Percentiles rank a stretch among this genome's conserved stretches.
phyloP scores from a whole-genome alignment of 92 coral and sea anemone species.

The Porites evermanni region DNA sequence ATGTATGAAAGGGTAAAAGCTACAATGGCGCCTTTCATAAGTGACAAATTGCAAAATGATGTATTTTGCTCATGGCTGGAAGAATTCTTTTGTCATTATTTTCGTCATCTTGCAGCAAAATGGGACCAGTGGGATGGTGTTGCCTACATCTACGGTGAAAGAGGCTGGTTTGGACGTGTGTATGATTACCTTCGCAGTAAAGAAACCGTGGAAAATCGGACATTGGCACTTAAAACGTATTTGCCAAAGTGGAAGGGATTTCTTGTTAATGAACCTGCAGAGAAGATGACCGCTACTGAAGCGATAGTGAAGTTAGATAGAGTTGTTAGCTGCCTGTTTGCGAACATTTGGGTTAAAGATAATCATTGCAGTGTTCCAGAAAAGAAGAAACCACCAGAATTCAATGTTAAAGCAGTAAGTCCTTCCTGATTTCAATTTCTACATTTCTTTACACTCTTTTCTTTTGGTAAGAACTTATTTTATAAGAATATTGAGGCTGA shows the following conservation, averaged over 20 bases:
- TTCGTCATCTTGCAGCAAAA: constrained; percentile 4
- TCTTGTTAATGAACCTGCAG: constrained; percentile 1
- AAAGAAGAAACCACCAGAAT: not conserved
- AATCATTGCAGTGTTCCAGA: not conserved
- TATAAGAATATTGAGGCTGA: too few relatives aligned
- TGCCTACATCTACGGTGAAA: constrained; percentile 18
- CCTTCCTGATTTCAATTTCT: too few relatives aligned
- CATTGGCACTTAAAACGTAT: constrained; percentile 15
- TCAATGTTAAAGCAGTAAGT: constrained; percentile 33
- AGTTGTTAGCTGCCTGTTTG: not conserved
- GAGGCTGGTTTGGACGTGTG: not conserved
- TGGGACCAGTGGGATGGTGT: constrained; percentile 72
- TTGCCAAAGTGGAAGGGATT: constrained; percentile 74
- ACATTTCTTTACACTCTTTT: too few relatives aligned
- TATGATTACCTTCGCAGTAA: not conserved
- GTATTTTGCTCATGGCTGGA: too few relatives aligned
- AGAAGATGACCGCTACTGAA: constrained; percentile 48
- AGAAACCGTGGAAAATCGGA: constrained; percentile 11
- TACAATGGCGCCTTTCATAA: too few relatives aligned
- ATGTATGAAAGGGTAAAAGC: too few relatives aligned
- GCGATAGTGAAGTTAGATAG: constrained; percentile 42
- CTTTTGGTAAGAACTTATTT: too few relatives aligned
- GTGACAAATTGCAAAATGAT: too few relatives aligned
- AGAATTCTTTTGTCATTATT: too few relatives aligned
- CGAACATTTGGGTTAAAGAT: constrained; percentile 16